Conservation (phyloP, 2,797 vertebrate genomes). For the Cossypha polioptera region DNA sequence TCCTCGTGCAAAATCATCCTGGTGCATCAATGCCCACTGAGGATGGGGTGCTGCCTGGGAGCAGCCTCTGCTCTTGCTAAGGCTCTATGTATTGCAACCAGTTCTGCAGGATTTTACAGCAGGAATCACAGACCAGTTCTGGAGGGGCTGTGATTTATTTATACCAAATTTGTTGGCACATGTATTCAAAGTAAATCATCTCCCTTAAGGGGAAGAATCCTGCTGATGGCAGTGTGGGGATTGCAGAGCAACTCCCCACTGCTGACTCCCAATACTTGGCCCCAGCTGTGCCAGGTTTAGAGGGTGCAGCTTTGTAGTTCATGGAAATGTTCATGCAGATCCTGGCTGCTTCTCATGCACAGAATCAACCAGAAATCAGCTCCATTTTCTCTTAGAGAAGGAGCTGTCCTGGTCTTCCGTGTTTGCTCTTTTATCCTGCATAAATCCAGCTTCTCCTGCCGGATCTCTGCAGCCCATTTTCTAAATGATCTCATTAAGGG, state of each 20-base stretch:
- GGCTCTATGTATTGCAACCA: neutral
- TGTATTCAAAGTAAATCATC: neutral
- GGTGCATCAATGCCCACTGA: neutral
- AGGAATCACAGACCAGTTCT: neutral
- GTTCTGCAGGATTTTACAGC: neutral
- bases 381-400: neutral
- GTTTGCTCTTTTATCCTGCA: neutral
- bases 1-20: neutral
- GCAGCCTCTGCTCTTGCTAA: neutral
- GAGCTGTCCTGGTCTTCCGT: neutral
- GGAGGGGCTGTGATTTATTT: neutral
- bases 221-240: neutral
- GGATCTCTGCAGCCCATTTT: conserved; percentile 37
- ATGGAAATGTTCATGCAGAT: neutral
- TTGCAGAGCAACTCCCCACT: neutral
- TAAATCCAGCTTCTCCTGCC: neutral
- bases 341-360: neutral
- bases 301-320: neutral
- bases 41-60: neutral
- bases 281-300: neutral
- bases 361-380: neutral
- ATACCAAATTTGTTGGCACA: neutral
- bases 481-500: conserved; percentile 36
- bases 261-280: neutral
- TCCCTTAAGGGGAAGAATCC: neutral